These are phyloP conservation scores for Zygogramma bicolorata DNA, from an alignment of 2,888 invertebrate genomes.

Conservation along the genomic window DNA sequence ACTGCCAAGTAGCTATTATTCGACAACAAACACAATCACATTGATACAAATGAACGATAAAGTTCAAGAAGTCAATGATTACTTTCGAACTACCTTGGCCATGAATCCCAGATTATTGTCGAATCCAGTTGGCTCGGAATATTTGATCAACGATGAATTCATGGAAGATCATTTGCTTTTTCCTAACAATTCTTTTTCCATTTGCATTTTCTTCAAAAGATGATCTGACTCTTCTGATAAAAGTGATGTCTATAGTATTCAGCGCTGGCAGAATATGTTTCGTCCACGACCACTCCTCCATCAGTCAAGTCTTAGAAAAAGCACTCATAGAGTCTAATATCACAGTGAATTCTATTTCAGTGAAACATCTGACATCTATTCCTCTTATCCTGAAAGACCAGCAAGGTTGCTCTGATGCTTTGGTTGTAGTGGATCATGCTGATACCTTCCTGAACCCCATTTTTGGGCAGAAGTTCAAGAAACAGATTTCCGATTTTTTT, in stretches of 20 bases:
- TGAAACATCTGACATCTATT: not conserved
- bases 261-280: not conserved
- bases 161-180: not conserved
- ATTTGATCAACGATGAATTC: not conserved
- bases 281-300: not conserved
- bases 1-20: not conserved
- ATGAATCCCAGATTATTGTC: not conserved
- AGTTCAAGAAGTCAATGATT: not conserved
- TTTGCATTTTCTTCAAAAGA: not conserved
- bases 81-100: too few relatives aligned
- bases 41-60: not conserved
- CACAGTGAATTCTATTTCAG: not conserved
- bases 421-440: not conserved
- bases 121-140: not conserved
- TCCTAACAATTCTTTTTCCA: not conserved
- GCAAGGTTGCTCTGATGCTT: not conserved
- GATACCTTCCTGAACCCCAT: not conserved
- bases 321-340: not conserved
- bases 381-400: not conserved
- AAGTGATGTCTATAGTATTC: not conserved
- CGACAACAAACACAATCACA: not conserved
- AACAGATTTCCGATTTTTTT: not conserved
- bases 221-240: not conserved
- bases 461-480: not conserved
- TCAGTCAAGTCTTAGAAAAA: not conserved